Evolutionary conservation across 2,888 invertebrate genomes (phyloP), one percentile per base, ranked within the genome.

Genomic region (Papilio gigon): DNA sequence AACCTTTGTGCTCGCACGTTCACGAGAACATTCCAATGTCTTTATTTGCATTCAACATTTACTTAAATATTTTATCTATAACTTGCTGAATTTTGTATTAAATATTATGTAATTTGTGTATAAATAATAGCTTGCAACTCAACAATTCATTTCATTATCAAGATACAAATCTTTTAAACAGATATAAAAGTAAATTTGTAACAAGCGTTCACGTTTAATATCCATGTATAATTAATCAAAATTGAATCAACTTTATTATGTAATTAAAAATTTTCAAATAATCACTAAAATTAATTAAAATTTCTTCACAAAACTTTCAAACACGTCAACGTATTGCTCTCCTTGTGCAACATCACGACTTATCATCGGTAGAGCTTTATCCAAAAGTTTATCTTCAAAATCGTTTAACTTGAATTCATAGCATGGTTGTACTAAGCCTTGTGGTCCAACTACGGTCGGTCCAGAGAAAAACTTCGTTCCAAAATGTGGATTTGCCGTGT

Each of bases 391-490:
- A 3, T 74, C 70, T 74, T 89, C 88, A 65, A 75, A 83, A 14
- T 84, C 80, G 69, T 72, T 86, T 75, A 86, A 79, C 0, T 75
- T 71, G 60, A 84, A 81, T 63, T 78, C 73, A 44, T 71, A 73
- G 71, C 82, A 83, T 2, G 81, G 75, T 30, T 80, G 75, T 37
- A 78, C 68, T 25, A 87, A 81, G 8, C 89, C 87, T 50, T 74
- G 69, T 2, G 78, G 74, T 0, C 87, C 87, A 12, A 89, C 77
- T 62, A 70, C 75, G 2, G 83, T 80, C 0, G 88, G 87, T 1
- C 87, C 86, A 14, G 87, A 78, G 72, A 87, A 88, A 72, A 80
- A 89, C 72, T 80, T 82, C 2, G 87, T 86, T 4, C 87, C 87
- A 59, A 80, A 88, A 71, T 84, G 73, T 17, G 86, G 82, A 74